phyloP scores from a whole-genome alignment of 2,888 invertebrate genomes.

The Leptothorax acervorum region DNA sequence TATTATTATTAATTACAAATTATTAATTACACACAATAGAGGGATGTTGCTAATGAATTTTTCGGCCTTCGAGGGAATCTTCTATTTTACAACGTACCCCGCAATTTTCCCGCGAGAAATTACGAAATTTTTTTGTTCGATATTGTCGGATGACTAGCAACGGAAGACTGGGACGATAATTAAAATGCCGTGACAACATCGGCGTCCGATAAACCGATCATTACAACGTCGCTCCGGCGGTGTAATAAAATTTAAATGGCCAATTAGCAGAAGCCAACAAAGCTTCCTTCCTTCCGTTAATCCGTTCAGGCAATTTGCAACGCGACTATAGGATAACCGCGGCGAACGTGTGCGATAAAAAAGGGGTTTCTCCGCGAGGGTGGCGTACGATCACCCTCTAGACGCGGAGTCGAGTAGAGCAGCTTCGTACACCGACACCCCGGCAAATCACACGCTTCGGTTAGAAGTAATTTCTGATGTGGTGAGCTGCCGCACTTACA shows the following conservation, averaged over 20 bases:
- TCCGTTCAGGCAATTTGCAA: constrained; percentile 29
- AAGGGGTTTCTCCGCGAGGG: constrained; percentile 46
- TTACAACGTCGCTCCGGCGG: neutral
- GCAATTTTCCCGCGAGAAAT: constrained; percentile 70
- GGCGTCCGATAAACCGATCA: constrained; percentile 7
- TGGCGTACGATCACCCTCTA: constrained; percentile 1
- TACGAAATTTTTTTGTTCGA: constrained; percentile 67
- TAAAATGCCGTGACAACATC: constrained; percentile 22
- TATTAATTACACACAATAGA: neutral
- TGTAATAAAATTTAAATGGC: constrained; percentile 28
- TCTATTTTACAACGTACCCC: constrained; percentile 66
- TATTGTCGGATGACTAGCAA: constrained; percentile 63
- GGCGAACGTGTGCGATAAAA: constrained; percentile 19
- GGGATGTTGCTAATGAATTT: constrained; percentile 52
- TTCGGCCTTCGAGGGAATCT: constrained; percentile 60
- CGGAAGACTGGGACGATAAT: constrained; percentile 26
- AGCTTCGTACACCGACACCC: constrained; percentile 9
- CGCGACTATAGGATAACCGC: constrained; percentile 39
- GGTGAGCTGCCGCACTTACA: neutral
- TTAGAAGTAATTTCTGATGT: constrained; percentile 13
- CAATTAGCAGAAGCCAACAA: constrained; percentile 7
- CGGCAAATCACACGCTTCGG: constrained; percentile 11
- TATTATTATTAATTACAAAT: constrained; percentile 4
- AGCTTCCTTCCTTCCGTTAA: constrained; percentile 26
- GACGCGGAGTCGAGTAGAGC: constrained; percentile 29